A percentile compares a stretch with the other conserved stretches of the same genome.
phyloP scores from a whole-genome alignment of 2,113 vertebrate species.

The Perca schrenkii region DNA sequence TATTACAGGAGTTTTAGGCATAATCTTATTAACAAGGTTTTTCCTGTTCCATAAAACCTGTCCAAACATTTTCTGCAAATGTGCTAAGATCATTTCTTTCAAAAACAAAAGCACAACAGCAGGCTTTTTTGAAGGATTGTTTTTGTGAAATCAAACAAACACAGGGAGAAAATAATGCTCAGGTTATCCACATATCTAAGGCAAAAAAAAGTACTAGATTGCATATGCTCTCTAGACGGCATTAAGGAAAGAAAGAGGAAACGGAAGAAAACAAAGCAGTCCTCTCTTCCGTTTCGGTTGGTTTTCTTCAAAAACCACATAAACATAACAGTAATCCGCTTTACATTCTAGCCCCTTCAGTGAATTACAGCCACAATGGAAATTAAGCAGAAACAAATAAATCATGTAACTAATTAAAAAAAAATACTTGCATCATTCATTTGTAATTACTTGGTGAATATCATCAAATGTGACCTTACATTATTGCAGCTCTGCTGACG shows the following conservation, averaged over 20 bases:
- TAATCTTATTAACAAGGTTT: slow-evolving; percentile 14
- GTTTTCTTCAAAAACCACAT: neutral
- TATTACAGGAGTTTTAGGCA: neutral
- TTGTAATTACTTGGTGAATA: slow-evolving; percentile 20
- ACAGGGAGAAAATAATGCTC: slow-evolving; percentile 3
- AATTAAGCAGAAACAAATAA: slow-evolving; percentile 36
- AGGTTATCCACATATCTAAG: slow-evolving; percentile 24
- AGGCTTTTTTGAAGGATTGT: slow-evolving; percentile 6
- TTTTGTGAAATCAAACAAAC: slow-evolving; percentile 29
- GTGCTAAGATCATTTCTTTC: neutral
- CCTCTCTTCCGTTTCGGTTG: neutral
- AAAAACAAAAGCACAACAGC: neutral
- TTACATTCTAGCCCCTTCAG: slow-evolving; percentile 26
- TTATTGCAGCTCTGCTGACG: slow-evolving; percentile 6
- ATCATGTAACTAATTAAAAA: neutral
- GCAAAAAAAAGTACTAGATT: neutral
- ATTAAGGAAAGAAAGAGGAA: neutral
- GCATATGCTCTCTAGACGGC: neutral
- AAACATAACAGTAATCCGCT: slow-evolving; percentile 40
- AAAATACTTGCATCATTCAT: slow-evolving; percentile 32
- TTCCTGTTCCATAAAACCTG: slow-evolving; percentile 11
- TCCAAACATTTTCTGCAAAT: neutral
- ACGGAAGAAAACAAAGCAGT: neutral
- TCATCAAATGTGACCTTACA: slow-evolving; percentile 18
- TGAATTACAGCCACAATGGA: slow-evolving; percentile 28